Base-by-base conservation (phyloP, 2,797 vertebrate genomes). In the Nyctalus aviator region DNA sequence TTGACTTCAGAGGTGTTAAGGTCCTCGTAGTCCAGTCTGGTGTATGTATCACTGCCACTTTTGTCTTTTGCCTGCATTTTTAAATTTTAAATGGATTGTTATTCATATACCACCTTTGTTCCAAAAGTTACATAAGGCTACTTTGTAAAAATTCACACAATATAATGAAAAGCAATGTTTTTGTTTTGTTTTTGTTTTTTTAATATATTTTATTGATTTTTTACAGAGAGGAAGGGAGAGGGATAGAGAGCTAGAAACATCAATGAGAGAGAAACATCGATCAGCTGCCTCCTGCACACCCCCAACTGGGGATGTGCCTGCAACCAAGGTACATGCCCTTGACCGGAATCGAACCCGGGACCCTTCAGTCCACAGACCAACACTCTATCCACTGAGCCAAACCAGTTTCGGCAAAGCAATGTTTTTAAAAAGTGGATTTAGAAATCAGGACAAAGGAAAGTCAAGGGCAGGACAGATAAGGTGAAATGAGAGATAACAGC, bases 21-120 rank as follows among this genome's bases (percentile, higher is more conserved):
- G 8, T 20, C 8, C 18, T 0, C 6, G 2, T 0, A 3, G 35
- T 27, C 44, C 17, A 18, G 44, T 55, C 59, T 77, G 6, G 37
- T 13, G 9, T 10, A 72, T 11, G 14, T 5, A 1, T 37, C 48
- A 9, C 41, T 76, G 78, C 50, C 37, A 4, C 64, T 76, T n/a
- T 32, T n/a, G 10, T 30, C 72, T 50, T 76, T 46, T 37, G 41
- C 55, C 72, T 10, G 23, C 5, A 4, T 30, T 88, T 44, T 48
- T 1, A 13, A 6, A 15, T 21, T 46, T 59, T 59, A 25, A 78
- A 18, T n/a, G 41, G 59, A 46, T 44, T 20, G 41, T 25, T 78
- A 13, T 30, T 78, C 69, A n/a, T 5, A 4, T 15, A 25, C 9
- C 13, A 48, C 1, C 1, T 48, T 85, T 10, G n/a, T 78, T 6